phyloP scores from a whole-genome alignment of 2,113 vertebrate species.

The Hylia prasina region DNA sequence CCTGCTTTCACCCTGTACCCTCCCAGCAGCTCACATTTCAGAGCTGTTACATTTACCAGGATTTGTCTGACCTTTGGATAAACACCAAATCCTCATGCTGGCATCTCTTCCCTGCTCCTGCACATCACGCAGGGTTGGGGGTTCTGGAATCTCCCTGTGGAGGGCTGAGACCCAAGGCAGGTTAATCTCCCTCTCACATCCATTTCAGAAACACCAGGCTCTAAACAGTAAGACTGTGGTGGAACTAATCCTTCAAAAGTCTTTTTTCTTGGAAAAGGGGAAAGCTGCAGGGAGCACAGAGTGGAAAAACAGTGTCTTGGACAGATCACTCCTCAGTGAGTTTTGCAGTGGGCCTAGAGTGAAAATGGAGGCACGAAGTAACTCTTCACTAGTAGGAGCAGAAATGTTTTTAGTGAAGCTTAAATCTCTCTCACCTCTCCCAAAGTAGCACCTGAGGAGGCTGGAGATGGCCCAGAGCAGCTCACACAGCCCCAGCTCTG shows the following conservation, averaged over 20 bases:
- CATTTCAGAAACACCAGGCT: not conserved
- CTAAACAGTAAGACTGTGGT: not conserved
- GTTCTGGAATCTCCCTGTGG: not conserved
- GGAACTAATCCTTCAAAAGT: conserved; percentile 6
- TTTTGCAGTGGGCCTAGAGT: not conserved
- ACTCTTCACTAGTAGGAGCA: not conserved
- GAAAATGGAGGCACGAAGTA: not conserved
- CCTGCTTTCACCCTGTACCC: not conserved
- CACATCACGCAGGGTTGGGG: fast-evolving
- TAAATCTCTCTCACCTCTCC: not conserved
- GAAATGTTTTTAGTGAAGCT: not conserved
- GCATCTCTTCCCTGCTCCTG: not conserved
- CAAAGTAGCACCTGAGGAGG: not conserved
- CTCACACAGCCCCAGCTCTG: not conserved
- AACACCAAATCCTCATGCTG: not conserved
- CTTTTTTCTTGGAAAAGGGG: not conserved
- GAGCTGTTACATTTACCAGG: not conserved
- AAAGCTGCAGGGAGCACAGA: not conserved
- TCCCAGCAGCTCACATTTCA: not conserved
- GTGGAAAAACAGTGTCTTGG: not conserved
- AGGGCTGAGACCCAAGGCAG: not conserved
- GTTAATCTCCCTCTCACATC: not conserved
- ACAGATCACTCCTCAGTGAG: not conserved
- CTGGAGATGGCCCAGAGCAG: not conserved
- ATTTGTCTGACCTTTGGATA: not conserved